Percentiles rank a stretch among this genome's conserved stretches.
phyloP scores from a whole-genome alignment of 2,113 vertebrate species.

The Raja brachyura region DNA sequence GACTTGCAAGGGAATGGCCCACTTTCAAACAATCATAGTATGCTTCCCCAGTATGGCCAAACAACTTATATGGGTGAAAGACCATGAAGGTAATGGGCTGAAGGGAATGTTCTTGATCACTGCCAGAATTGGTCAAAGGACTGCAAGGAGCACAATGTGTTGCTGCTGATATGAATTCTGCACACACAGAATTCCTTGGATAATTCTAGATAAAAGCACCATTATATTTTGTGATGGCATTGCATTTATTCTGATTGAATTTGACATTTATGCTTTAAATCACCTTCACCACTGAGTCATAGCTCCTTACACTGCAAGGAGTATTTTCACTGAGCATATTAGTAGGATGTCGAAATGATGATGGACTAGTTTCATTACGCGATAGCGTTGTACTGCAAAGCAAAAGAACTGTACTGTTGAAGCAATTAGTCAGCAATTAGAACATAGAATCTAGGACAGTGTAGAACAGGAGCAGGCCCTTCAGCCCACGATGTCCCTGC shows the following conservation, averaged over 20 bases:
- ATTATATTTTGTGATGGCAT: neutral
- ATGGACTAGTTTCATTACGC: neutral
- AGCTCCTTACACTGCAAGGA: neutral
- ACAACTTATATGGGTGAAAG: neutral
- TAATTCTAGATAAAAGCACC: neutral
- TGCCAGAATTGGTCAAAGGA: neutral
- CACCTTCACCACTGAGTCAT: neutral
- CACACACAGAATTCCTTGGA: neutral
- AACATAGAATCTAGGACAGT: too few relatives aligned
- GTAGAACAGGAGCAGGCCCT: too few relatives aligned
- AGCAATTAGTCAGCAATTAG: neutral
- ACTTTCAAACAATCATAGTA: neutral
- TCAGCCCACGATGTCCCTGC: too few relatives aligned
- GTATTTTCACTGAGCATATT: neutral
- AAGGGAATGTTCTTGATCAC: neutral
- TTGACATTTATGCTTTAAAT: neutral
- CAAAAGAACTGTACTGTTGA: neutral
- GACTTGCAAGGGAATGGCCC: neutral
- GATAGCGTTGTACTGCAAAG: neutral
- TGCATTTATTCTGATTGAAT: neutral
- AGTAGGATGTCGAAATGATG: neutral
- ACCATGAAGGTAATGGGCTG: neutral
- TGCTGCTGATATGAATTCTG: neutral
- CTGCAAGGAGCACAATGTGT: neutral
- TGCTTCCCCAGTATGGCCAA: neutral